These are phyloP conservation scores for Poecilus cupreus DNA, from an alignment of 2,888 invertebrate species.

Conservation along the genomic window DNA sequence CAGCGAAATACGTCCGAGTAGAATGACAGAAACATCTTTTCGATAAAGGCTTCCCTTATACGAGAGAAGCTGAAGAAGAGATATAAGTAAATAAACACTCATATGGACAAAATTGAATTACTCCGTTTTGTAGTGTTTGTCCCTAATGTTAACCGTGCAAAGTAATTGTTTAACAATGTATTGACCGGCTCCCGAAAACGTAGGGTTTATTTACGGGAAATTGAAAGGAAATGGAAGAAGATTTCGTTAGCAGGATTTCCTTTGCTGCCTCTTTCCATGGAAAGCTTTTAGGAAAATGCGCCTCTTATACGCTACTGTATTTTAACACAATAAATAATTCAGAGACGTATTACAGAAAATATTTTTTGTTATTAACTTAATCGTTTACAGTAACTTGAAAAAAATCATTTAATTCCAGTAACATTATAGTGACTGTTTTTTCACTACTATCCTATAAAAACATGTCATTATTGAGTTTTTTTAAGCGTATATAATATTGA, in stretches of 20 bases:
- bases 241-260: conserved; percentile 53
- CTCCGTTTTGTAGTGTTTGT: conserved; percentile 11
- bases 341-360: not conserved
- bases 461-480: too few species aligned
- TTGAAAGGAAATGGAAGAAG: conserved; percentile 49
- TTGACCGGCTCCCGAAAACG: conserved; percentile 1
- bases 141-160: not conserved
- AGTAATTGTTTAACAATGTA: conserved; percentile 48
- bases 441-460: too few species aligned
- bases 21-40: too few species aligned
- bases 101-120: conserved; percentile 18
- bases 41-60: too few species aligned
- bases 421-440: too few species aligned
- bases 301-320: not conserved
- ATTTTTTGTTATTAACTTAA: too few species aligned
- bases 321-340: conserved; percentile 46
- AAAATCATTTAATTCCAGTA: too few species aligned
- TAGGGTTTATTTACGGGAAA: conserved; percentile 46
- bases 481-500: too few species aligned
- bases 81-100: conserved; percentile 30
- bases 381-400: too few species aligned
- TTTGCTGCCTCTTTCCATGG: conserved; percentile 32
- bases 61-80: not conserved
- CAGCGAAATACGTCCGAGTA: too few species aligned
- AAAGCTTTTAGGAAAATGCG: conserved; percentile 55